phyloP scores from a whole-genome alignment of 2,888 invertebrate species.

The Ennomos fuscantarius region DNA sequence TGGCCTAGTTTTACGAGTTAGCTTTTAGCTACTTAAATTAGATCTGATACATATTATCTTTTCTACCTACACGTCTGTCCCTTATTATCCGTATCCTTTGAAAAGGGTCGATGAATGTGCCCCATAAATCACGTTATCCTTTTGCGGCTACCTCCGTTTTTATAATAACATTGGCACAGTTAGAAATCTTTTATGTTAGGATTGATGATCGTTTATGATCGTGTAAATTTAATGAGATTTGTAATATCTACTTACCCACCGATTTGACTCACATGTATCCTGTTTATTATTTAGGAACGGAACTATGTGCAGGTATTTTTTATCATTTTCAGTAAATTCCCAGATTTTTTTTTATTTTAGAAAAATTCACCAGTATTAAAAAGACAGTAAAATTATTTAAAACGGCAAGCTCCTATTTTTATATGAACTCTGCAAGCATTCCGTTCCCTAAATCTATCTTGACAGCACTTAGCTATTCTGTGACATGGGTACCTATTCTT shows the following conservation, averaged over 20 bases:
- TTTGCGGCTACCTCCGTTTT: slow-evolving; percentile 25
- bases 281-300: no score
- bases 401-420: no score
- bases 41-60: slow-evolving; percentile 6
- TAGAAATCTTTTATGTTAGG: no score
- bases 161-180: slow-evolving; percentile 2
- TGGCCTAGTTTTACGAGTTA: slow-evolving; percentile 33
- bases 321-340: no score
- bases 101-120: slow-evolving; percentile 30
- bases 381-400: no score
- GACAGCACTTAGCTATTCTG: slow-evolving; percentile 17
- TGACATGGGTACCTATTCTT: slow-evolving; percentile 37
- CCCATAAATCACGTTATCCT: slow-evolving; percentile 36
- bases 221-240: not conserved
- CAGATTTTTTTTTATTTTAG: no score
- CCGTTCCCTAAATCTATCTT: slow-evolving; percentile 11
- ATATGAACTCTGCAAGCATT: not conserved
- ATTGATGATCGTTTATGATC: not conserved
- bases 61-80: not conserved
- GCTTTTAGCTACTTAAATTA: slow-evolving; percentile 1
- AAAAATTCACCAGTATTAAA: no score
- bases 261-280: no score
- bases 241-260: no score
- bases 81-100: slow-evolving; percentile 28
- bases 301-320: no score